Conservation (phyloP, 1,140 invertebrate genomes). For the Bombus soroeensis region DNA sequence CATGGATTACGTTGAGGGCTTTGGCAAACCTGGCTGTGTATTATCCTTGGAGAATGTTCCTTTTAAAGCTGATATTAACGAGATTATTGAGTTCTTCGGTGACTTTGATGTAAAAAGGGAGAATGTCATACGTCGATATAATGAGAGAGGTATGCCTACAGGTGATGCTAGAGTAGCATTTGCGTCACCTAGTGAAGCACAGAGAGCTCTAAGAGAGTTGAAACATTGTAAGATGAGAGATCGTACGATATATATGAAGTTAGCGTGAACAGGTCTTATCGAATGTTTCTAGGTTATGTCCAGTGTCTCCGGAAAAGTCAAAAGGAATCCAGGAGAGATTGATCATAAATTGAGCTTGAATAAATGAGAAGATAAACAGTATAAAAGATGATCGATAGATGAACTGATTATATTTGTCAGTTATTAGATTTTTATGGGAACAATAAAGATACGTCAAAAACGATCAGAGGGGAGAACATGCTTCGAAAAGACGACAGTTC, state of each 20-base stretch:
- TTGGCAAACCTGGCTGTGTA: slow-evolving; percentile 91
- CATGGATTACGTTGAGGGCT: slow-evolving; percentile 83
- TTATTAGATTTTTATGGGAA: background rate
- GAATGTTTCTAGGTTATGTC: background rate
- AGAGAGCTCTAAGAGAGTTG: slow-evolving; percentile 87
- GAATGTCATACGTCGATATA: slow-evolving; percentile 91
- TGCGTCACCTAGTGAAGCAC: slow-evolving; percentile 88
- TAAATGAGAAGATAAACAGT: too few species aligned
- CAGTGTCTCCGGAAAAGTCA: background rate
- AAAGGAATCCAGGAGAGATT: too few species aligned
- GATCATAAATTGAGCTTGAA: background rate
- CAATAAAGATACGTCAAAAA: background rate
- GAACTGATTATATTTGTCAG: background rate
- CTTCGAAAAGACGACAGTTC: background rate
- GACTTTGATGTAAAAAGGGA: slow-evolving; percentile 89
- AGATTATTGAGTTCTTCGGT: slow-evolving; percentile 93
- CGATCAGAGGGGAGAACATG: background rate
- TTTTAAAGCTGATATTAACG: slow-evolving; percentile 91
- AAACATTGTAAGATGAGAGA: slow-evolving; percentile 84
- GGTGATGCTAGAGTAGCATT: slow-evolving; percentile 95
- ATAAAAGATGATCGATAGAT: background rate
- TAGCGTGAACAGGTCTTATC: slow-evolving; percentile 69
- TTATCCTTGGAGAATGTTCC: slow-evolving; percentile 93
- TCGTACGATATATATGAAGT: slow-evolving; percentile 83
- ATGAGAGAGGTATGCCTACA: slow-evolving; percentile 92